Conservation (phyloP, 2,797 vertebrate genomes). For the Hemitrygon akajei region DNA sequence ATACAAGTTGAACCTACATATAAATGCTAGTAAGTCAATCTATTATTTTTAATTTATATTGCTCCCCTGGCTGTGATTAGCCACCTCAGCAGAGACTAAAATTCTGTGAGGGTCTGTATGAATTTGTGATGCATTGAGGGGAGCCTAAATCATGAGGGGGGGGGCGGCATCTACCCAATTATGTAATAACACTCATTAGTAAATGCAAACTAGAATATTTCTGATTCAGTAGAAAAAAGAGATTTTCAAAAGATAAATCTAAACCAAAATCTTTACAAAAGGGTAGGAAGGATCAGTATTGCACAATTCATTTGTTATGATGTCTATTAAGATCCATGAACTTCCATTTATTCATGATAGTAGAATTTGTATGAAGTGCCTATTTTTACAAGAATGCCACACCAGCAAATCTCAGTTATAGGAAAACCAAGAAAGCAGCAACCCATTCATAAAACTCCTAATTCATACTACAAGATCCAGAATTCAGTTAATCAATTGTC, state of each 20-base stretch:
- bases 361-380: background rate
- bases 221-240: background rate
- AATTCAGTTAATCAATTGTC: conserved; percentile 11
- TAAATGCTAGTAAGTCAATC: background rate
- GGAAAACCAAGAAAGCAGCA: background rate
- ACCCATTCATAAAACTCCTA: background rate
- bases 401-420: background rate
- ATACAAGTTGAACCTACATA: background rate
- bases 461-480: background rate
- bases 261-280: background rate
- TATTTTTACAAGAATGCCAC: background rate
- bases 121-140: background rate
- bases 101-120: background rate
- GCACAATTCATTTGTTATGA: background rate
- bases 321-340: background rate
- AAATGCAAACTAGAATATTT: background rate
- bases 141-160: background rate
- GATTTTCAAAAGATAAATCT: background rate
- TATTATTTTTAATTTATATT: background rate
- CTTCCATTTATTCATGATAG: background rate
- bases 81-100: background rate
- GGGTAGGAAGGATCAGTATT: background rate
- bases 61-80: background rate
- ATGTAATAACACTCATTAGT: background rate
- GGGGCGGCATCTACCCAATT: background rate